phyloP scores from a whole-genome alignment of 1,140 invertebrate species.

The Colletes gigas region DNA sequence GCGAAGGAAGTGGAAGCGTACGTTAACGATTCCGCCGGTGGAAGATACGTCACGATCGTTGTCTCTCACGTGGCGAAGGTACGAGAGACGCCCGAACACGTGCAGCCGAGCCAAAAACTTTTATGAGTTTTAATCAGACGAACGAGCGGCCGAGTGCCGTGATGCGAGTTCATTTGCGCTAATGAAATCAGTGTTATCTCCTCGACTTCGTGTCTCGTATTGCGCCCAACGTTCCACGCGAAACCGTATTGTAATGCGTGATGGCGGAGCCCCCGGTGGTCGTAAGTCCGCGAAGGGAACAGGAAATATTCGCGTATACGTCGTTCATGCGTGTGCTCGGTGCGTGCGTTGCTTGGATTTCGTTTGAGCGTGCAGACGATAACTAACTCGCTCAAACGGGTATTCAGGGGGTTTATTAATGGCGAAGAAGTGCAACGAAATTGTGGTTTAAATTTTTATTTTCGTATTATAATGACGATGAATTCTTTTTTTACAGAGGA shows the following conservation, averaged over 20 bases:
- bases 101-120: slow-evolving; percentile 53
- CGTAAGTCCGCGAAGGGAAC: slow-evolving; percentile 36
- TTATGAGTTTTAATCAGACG: slow-evolving; percentile 70
- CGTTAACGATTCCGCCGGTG: slow-evolving; percentile 10
- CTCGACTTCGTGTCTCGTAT: slow-evolving; percentile 49
- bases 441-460: too few relatives aligned
- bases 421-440: too few relatives aligned
- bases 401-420: too few relatives aligned
- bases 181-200: slow-evolving; percentile 71
- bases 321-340: background rate
- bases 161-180: slow-evolving; percentile 68
- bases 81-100: background rate
- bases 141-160: slow-evolving; percentile 52
- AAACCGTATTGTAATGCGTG: slow-evolving; percentile 56
- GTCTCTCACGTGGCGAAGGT: slow-evolving; percentile 24
- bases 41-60: slow-evolving; percentile 42
- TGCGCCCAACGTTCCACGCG: slow-evolving; percentile 52
- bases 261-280: slow-evolving; percentile 24
- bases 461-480: too few relatives aligned
- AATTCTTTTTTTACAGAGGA: too few relatives aligned
- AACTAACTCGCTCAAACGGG: too few relatives aligned
- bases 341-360: background rate
- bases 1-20: slow-evolving; percentile 2
- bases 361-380: background rate
- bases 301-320: slow-evolving; percentile 8